These are phyloP conservation scores for Calyptommatus sinebrachiatus DNA, from an alignment of 2,113 vertebrate species.

Conservation along the genomic window DNA sequence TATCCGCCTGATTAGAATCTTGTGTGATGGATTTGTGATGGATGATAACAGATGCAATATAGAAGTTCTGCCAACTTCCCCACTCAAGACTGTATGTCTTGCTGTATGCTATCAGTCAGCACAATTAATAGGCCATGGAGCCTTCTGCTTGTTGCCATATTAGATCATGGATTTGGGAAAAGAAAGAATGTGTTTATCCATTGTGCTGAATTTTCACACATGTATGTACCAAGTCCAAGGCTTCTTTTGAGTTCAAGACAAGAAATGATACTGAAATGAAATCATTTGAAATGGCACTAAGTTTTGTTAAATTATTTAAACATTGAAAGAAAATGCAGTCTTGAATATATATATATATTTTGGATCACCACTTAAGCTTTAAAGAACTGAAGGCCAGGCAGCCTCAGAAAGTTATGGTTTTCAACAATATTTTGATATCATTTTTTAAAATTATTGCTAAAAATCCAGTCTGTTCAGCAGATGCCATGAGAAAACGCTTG, in stretches of 20 bases:
- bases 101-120: constrained; percentile 34
- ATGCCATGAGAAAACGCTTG: no score
- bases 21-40: neutral
- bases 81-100: constrained; percentile 29
- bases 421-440: no score
- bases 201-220: constrained; percentile 18
- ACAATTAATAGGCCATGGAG: constrained; percentile 51
- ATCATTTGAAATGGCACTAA: neutral
- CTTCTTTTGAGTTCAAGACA: constrained; percentile 13
- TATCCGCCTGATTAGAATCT: neutral
- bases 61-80: constrained; percentile 41
- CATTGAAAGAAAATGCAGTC: no score
- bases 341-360: neutral
- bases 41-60: constrained; percentile 34
- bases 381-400: neutral
- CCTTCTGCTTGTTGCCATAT: constrained; percentile 55
- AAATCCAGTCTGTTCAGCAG: no score
- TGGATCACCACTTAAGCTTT: neutral
- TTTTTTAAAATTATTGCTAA: no score
- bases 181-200: constrained; percentile 40
- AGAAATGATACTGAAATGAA: constrained; percentile 8
- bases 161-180: constrained; percentile 51
- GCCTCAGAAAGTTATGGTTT: no score
- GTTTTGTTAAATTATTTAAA: neutral
- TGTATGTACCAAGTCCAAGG: constrained; percentile 1